Conservation (phyloP, 2,113 vertebrate genomes). For the Scytalopus superciliaris region DNA sequence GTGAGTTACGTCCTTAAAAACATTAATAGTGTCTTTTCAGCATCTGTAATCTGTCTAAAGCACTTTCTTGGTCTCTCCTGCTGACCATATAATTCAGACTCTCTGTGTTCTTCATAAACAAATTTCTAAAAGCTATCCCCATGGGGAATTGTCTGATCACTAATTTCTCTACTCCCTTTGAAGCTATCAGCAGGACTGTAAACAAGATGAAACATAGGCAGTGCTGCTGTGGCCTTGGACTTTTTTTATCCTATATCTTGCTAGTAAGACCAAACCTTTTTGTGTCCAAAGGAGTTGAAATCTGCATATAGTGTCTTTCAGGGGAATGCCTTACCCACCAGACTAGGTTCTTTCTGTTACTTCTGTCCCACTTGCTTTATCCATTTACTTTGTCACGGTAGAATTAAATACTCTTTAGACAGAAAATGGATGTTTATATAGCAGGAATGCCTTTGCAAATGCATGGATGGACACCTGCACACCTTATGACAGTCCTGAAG, state of each 20-base stretch:
- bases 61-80: neutral
- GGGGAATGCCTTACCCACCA: neutral
- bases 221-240: neutral
- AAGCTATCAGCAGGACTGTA: neutral
- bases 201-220: neutral
- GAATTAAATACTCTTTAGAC: neutral
- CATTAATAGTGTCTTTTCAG: neutral
- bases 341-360: neutral
- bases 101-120: neutral
- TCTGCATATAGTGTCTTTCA: neutral
- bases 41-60: neutral
- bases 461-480: neutral
- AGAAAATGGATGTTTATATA: neutral
- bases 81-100: neutral
- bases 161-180: neutral
- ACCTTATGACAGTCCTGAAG: neutral
- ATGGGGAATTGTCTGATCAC: neutral
- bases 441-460: neutral
- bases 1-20: neutral
- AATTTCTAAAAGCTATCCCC: neutral
- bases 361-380: neutral
- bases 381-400: neutral
- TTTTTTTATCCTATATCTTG: neutral
- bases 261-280: neutral
- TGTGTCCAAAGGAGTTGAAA: neutral